Base-by-base conservation (phyloP, 53 echinoderm and acorn worm genomes). In the Patiria pectinifera region DNA sequence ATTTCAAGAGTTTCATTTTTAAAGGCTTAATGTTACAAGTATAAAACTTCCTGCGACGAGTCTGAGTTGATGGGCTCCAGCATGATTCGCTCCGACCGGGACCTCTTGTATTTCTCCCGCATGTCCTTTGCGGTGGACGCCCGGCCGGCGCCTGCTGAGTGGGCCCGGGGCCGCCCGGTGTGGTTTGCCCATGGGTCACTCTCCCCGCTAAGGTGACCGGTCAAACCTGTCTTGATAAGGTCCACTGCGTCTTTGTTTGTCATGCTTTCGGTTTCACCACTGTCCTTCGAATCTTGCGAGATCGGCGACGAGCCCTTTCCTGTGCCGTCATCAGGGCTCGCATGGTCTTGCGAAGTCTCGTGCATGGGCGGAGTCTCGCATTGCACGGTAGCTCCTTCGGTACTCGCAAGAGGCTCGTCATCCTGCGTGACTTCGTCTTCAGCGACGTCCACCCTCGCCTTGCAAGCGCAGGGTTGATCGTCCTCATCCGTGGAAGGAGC, bases 71-170 rank as follows among this genome's bases (percentile, higher is more conserved):
- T 45, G 15, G 92, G 78, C 35, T 93, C 91, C 23, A 91, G 62
- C 15, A 93, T 25, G 2, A 93, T 78, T 19, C 78, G 86, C 46
- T 91, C 93, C 7, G 93, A 66, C 82, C 91, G 93, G 44, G 94
- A 82, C 69, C 94, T 84, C 69, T 78, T 94, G 63, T 91, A 96
- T 14, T 89, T 91, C 69, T 89, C 94, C 75, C 96, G 86, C 89
- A 94, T 86, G 62, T 96, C 94, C 91, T 91, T 96, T 0, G 96
- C 96, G 2, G 96, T 92, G 11, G 83, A 53, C 23, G 59, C n/a
- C 19, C 14, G 76, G 11, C 78, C 87, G 16, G 87, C 87, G 26
- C 87, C 87, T 59, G 87, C 87, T 10, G 87, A 87, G 61, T 78
- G 23, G 3, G 87, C 87, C 59, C 87, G 87, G 21, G 87, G 87